These are phyloP conservation scores for Perithous albicinctus DNA, from an alignment of 2,888 invertebrate species.

Conservation along the genomic window DNA sequence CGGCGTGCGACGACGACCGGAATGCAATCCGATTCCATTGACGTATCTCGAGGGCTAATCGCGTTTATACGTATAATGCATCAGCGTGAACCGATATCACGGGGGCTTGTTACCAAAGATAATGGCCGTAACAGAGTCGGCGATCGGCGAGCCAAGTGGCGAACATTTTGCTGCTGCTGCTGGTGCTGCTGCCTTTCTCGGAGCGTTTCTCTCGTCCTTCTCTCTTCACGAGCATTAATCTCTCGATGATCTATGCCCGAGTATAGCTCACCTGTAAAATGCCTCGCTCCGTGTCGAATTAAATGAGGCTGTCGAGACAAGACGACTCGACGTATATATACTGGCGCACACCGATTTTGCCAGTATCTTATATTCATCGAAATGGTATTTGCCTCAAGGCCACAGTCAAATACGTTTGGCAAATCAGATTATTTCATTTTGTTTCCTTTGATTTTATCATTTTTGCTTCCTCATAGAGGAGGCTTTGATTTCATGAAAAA, in stretches of 20 bases:
- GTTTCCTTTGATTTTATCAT: no score
- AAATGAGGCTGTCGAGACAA: conserved; percentile 43
- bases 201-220: conserved; percentile 17
- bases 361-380: conserved; percentile 42
- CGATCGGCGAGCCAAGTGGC: background rate
- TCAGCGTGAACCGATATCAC: background rate
- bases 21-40: conserved; percentile 43
- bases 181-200: conserved; percentile 33
- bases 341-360: background rate
- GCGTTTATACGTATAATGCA: background rate
- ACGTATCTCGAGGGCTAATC: conserved; percentile 17
- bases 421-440: no score
- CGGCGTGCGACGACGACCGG: conserved; percentile 18
- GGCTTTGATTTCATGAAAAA: no score
- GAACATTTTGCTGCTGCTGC: no score
- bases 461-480: no score
- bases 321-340: conserved; percentile 1
- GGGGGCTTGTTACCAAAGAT: conserved; percentile 17
- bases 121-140: conserved; percentile 24
- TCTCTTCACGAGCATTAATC: conserved; percentile 51
- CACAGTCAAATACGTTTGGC: no score
- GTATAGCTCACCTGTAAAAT: conserved; percentile 45
- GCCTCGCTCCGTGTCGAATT: conserved; percentile 47
- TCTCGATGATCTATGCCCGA: conserved; percentile 56
- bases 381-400: conserved; percentile 15